A percentile compares a stretch with the other conserved stretches of the same genome.
phyloP scores from a whole-genome alignment of 2,888 invertebrate species.

The Diarsia mendica region DNA sequence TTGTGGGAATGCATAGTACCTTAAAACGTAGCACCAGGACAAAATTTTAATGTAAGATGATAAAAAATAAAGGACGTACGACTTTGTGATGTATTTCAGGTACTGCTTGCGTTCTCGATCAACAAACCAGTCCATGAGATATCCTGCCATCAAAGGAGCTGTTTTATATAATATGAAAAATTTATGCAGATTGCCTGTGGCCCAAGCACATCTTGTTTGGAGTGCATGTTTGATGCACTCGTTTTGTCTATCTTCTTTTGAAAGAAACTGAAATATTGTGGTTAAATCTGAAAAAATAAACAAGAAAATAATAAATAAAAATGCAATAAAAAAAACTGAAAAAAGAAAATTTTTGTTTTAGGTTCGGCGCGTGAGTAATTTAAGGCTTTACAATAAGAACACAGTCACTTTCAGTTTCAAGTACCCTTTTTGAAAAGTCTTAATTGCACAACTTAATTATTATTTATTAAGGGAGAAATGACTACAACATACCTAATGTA shows the following conservation, averaged over 20 bases:
- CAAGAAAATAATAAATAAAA: neutral
- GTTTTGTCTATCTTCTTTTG: constrained; percentile 94
- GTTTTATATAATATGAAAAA: constrained; percentile 97
- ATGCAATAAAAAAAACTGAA: neutral
- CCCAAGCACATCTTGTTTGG: constrained; percentile 97
- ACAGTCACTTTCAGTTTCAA: neutral
- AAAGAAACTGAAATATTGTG: constrained; percentile 95
- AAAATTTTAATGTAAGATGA: constrained; percentile 36
- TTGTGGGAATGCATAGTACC: constrained; percentile 3
- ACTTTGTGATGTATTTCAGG: constrained; percentile 97
- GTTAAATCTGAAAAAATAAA: constrained; percentile 94
- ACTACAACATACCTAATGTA: constrained; percentile 94
- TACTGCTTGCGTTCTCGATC: constrained; percentile 98
- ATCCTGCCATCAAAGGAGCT: constrained; percentile 98
- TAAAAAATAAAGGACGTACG: constrained; percentile 94
- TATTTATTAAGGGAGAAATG: neutral
- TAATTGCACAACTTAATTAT: neutral
- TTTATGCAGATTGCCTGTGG: constrained; percentile 96
- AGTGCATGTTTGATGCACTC: constrained; percentile 96
- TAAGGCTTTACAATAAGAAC: neutral
- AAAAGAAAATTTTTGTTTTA: no score
- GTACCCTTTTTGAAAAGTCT: neutral
- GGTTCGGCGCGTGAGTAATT: neutral
- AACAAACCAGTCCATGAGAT: constrained; percentile 99
- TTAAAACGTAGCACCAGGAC: constrained; percentile 30